Base-by-base conservation (phyloP, 2,113 vertebrate species). In the Prunella himalayana region DNA sequence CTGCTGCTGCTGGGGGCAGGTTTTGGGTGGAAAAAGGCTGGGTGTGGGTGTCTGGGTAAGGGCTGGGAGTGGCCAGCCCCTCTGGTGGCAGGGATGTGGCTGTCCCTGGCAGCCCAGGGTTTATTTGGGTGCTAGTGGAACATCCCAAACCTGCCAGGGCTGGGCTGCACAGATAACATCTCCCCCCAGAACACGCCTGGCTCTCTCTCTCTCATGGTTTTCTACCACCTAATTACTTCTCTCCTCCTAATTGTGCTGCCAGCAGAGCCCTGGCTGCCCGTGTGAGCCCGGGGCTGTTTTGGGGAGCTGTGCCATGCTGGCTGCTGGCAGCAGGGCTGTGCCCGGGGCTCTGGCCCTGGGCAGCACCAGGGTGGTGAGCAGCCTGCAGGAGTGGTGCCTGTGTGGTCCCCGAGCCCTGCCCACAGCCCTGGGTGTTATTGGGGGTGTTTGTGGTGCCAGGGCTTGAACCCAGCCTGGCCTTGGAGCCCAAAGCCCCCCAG, bases 311-410 rank as follows among this genome's bases (percentile, higher is more conserved):
- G 57, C n/a, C 9, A 0, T 7, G 5, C 41, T 2, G 8, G 53
- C 44, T 27, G 81, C 2, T 3, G 44, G 37, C 35, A 42, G 57
- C 0, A 0, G 75, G 64, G 2, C 13, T 0, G 2, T 76, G 70
- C 66, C 77, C 3, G 2, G 15, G 66, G 57, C 4, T 6, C 16
- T 1, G 21, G 15, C 42, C 10, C 88, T 2, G 37, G 39, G 60
- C 64, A 12, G 76, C 49, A 9, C 31, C 39, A 2, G 0, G 35
- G 6, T 65, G 42, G 13, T 3, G 50, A 30, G 9, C 25, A 22
- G 59, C 63, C 73, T 20, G 56, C 51, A 13, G 60, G 27, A 69
- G 5, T 1, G 13, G 37, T 56, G 87, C 57, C 30, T 5, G 18
- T 15, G 90, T 68, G 83, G 63, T 28, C 86, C 50, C 66, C 1